phyloP scores from a whole-genome alignment of 2,888 invertebrate species.

The Rhagium mordax region DNA sequence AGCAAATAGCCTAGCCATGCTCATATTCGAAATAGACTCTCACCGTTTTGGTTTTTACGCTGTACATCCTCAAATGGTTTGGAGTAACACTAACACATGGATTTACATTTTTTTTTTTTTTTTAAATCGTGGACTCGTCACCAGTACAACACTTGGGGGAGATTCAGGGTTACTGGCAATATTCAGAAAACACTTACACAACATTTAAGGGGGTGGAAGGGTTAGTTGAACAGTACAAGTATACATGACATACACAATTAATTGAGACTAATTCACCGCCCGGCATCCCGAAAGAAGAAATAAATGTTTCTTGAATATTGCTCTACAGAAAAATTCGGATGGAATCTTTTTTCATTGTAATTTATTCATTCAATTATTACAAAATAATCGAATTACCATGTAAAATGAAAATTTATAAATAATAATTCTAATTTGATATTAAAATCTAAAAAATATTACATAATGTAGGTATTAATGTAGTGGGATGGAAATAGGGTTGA shows the following conservation, averaged over 20 bases:
- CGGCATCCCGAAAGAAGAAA: background rate
- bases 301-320: slow-evolving; percentile 54
- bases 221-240: background rate
- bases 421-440: slow-evolving; percentile 58
- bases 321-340: slow-evolving; percentile 46
- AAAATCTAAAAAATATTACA: slow-evolving; percentile 61
- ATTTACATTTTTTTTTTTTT: background rate
- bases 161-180: slow-evolving; percentile 48
- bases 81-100: slow-evolving; percentile 29
- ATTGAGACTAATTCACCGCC: too few relatives aligned
- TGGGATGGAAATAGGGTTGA: slow-evolving; percentile 62
- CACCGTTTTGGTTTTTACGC: slow-evolving; percentile 61
- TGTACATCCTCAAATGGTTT: slow-evolving; percentile 15
- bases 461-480: slow-evolving; percentile 54
- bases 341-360: slow-evolving; percentile 52
- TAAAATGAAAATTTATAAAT: slow-evolving; percentile 64
- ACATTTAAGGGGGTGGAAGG: background rate
- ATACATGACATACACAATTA: background rate
- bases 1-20: slow-evolving; percentile 62
- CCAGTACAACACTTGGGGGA: slow-evolving; percentile 31
- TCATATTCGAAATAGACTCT: slow-evolving; percentile 61
- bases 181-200: slow-evolving; percentile 55
- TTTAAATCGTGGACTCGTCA: slow-evolving; percentile 14
- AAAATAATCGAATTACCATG: slow-evolving; percentile 63
- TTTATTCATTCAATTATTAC: slow-evolving; percentile 65